A percentile compares a stretch with the other conserved stretches of the same genome.
phyloP scores from a whole-genome alignment of 2,113 vertebrate genomes.

The Marmota flaviventris region DNA sequence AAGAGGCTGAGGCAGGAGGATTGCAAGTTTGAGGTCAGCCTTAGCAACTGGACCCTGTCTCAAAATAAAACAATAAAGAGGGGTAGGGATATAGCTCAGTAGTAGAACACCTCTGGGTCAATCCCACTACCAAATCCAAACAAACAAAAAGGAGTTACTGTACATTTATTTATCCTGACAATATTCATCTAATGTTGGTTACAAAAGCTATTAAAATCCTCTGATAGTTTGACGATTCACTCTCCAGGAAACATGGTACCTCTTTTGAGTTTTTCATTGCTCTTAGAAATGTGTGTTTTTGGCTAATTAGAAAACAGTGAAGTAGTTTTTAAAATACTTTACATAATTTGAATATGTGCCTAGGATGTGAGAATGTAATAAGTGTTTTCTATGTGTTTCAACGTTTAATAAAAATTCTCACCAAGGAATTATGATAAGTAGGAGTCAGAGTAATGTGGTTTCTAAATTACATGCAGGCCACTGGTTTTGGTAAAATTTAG shows the following conservation, averaged over 20 bases:
- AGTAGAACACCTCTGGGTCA: no score
- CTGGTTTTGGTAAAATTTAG: constrained; percentile 45
- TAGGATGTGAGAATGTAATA: constrained; percentile 12
- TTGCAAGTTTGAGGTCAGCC: no score
- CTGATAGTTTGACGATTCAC: not conserved
- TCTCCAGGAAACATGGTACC: not conserved
- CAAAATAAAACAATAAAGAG: no score
- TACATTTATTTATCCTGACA: not conserved
- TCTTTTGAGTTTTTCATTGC: constrained; percentile 20
- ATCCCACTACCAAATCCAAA: no score
- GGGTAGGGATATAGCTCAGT: no score
- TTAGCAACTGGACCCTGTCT: no score
- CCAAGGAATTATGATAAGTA: constrained; percentile 37
- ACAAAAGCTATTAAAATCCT: not conserved
- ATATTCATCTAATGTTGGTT: not conserved
- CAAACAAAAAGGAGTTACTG: not conserved
- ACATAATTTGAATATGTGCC: constrained; percentile 38
- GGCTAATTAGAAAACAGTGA: not conserved
- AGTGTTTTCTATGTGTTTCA: constrained; percentile 38
- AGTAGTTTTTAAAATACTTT: not conserved
- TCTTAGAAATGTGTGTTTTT: not conserved
- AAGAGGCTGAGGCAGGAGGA: no score
- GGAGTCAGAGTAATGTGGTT: not conserved
- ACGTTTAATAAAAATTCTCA: not conserved
- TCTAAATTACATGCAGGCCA: not conserved